Conservation (phyloP, 1,140 invertebrate species). For the Tenebrio molitor region DNA sequence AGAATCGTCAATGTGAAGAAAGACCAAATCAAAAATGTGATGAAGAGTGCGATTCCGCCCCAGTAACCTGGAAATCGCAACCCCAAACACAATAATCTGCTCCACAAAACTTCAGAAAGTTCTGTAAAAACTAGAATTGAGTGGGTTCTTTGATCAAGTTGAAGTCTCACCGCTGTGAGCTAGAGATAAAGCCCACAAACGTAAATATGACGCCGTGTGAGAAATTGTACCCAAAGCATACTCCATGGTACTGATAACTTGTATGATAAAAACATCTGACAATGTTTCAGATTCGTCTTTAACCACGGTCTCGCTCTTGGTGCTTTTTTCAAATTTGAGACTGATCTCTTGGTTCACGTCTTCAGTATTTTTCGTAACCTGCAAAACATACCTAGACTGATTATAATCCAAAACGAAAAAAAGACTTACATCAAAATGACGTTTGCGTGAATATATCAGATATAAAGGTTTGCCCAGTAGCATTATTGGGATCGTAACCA, state of each 20-base stretch:
- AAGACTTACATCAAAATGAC: no score
- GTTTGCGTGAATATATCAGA: neutral
- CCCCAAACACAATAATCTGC: constrained; percentile 83
- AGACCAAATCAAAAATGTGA: constrained; percentile 89
- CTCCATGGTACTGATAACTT: constrained; percentile 97
- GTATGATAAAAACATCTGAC: constrained; percentile 91
- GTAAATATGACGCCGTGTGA: constrained; percentile 96
- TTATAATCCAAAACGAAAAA: no score
- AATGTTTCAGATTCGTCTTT: constrained; percentile 79
- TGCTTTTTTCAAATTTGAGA: constrained; percentile 39
- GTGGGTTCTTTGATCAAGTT: neutral
- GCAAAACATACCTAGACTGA: no score
- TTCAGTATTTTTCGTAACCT: no score
- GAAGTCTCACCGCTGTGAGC: constrained; percentile 88
- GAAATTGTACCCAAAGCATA: constrained; percentile 96
- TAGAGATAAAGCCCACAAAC: constrained; percentile 95
- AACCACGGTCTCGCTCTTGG: constrained; percentile 62
- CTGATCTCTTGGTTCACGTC: no score
- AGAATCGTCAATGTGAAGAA: constrained; percentile 89
- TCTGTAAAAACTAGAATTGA: constrained; percentile 70
- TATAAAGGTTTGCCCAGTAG: neutral
- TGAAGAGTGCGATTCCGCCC: constrained; percentile 77
- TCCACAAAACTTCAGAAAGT: constrained; percentile 93
- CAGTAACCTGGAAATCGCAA: constrained; percentile 72
- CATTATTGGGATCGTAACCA: neutral